Conservation (phyloP, 2,797 vertebrate species). For the Galagoides demidoff region DNA sequence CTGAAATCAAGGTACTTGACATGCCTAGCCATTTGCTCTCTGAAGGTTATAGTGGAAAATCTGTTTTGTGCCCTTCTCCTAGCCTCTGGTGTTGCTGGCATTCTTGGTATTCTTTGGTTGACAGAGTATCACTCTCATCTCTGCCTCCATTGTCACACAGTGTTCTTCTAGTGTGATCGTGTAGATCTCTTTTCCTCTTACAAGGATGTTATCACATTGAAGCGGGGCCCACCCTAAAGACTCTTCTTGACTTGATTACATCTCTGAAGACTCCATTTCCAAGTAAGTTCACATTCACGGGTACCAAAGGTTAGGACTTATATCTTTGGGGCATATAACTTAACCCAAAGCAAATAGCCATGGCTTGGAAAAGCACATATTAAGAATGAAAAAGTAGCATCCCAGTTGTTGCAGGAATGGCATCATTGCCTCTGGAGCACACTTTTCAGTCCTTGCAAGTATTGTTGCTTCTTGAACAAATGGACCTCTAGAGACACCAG, state of each 20-base stretch:
- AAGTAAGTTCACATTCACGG: not conserved
- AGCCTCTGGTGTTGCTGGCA: not conserved
- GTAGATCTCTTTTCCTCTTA: not conserved
- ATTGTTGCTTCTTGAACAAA: conserved; percentile 9
- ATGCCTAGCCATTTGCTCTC: not conserved
- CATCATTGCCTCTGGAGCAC: not conserved
- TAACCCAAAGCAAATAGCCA: not conserved
- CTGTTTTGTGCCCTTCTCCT: not conserved
- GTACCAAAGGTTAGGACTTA: not conserved
- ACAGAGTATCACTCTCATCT: not conserved
- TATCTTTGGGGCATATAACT: not conserved
- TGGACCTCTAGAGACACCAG: not conserved
- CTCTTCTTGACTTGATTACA: not conserved
- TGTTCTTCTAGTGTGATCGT: not conserved
- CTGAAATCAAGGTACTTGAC: not conserved
- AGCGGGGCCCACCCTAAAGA: not conserved
- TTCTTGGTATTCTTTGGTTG: not conserved
- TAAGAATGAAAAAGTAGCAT: not conserved
- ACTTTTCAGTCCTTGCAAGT: not conserved
- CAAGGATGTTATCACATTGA: not conserved
- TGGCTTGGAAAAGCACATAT: not conserved
- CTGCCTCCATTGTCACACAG: accelerated
- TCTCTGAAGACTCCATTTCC: not conserved
- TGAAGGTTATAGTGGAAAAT: not conserved
- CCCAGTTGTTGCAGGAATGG: too few relatives aligned